phyloP scores from a whole-genome alignment of 1,140 invertebrate species.

The Nylanderia fulva region DNA sequence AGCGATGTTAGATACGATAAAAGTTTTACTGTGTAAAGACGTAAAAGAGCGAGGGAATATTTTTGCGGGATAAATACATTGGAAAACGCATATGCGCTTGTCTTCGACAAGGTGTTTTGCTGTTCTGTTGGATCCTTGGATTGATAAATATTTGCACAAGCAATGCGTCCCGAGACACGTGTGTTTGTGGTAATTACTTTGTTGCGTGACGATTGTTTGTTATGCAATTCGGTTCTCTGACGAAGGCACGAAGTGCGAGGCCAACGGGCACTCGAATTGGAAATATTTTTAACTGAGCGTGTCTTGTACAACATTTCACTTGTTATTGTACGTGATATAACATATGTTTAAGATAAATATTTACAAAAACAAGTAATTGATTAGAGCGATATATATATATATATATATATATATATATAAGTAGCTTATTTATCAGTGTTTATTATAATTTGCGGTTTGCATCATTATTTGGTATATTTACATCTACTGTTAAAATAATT shows the following conservation, averaged over 20 bases:
- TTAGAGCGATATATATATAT: neutral
- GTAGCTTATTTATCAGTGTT: neutral
- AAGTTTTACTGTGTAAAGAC: neutral
- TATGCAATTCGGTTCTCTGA: slow-evolving; percentile 43
- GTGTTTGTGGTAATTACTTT: slow-evolving; percentile 59
- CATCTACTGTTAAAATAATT: too few relatives aligned
- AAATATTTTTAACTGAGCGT: slow-evolving; percentile 45
- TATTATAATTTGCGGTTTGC: neutral
- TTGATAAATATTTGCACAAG: slow-evolving; percentile 52
- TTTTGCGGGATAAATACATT: slow-evolving; percentile 14
- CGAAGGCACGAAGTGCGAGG: slow-evolving; percentile 54
- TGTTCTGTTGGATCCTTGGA: slow-evolving; percentile 43
- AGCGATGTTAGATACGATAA: neutral
- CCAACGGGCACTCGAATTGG: slow-evolving; percentile 23
- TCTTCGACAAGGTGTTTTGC: slow-evolving; percentile 31
- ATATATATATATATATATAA: neutral
- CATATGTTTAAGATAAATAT: slow-evolving; percentile 9
- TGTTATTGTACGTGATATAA: slow-evolving; percentile 30
- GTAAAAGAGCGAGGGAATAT: neutral
- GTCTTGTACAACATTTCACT: neutral
- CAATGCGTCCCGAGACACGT: slow-evolving; percentile 45
- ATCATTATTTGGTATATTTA: neutral
- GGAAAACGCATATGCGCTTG: neutral
- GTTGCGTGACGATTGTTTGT: slow-evolving; percentile 56
- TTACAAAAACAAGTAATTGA: slow-evolving; percentile 9